Conservation (phyloP, 2,888 invertebrate genomes). For the Lithophane socia region DNA sequence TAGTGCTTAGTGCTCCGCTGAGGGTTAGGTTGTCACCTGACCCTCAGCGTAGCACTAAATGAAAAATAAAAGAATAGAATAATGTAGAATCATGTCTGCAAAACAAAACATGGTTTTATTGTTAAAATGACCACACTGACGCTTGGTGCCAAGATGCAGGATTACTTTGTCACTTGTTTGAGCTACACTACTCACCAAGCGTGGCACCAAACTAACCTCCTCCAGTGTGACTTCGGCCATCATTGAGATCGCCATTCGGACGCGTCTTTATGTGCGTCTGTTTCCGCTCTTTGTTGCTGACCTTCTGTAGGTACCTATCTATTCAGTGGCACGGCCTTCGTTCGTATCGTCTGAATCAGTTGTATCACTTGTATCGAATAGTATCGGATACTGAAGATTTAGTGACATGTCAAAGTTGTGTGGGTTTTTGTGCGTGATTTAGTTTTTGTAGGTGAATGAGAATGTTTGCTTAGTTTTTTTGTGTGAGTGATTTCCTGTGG, state of each 20-base stretch:
- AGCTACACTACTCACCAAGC: neutral
- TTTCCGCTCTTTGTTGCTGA: neutral
- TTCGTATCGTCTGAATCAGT: slow-evolving; percentile 37
- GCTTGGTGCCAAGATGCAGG: neutral
- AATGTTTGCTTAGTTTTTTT: slow-evolving; percentile 32
- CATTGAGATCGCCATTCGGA: neutral
- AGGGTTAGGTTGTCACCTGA: no score
- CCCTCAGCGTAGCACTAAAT: no score
- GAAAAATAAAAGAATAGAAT: no score
- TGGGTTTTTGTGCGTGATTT: slow-evolving; percentile 55
- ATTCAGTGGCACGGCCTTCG: slow-evolving; percentile 4
- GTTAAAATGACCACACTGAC: neutral
- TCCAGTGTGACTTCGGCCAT: neutral
- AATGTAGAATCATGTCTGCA: no score
- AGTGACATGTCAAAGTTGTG: slow-evolving; percentile 58
- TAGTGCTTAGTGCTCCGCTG: neutral
- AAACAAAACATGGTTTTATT: neutral
- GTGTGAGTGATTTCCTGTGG: slow-evolving; percentile 21
- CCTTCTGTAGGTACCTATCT: slow-evolving; percentile 20
- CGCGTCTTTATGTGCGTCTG: neutral
- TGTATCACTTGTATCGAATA: slow-evolving; percentile 52
- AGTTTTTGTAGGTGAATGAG: slow-evolving; percentile 48
- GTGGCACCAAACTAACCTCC: neutral
- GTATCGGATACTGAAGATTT: slow-evolving; percentile 62
- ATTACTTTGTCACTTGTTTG: neutral